These are phyloP conservation scores for Pteropus rufus DNA, from an alignment of 2,797 vertebrate species.

Conservation along the genomic window DNA sequence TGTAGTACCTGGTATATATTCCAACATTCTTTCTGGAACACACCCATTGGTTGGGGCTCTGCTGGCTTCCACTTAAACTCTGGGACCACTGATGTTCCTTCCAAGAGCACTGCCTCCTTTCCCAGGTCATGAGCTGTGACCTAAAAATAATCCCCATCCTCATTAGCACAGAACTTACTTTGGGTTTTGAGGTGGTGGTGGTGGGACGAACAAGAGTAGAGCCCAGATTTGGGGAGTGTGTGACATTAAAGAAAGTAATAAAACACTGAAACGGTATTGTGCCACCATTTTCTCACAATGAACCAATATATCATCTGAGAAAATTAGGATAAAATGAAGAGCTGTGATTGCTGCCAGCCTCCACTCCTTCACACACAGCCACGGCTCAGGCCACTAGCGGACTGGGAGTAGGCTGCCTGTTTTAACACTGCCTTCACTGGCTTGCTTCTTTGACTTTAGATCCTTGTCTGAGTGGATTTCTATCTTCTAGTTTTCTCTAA, in stretches of 20 bases:
- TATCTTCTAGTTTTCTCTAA: background rate
- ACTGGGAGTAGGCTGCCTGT: background rate
- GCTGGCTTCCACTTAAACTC: conserved; percentile 26
- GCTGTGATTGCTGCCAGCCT: background rate
- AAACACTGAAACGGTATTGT: background rate
- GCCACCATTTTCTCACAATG: background rate
- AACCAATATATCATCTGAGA: background rate
- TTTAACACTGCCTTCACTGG: background rate
- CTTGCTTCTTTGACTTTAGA: background rate
- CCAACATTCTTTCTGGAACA: conserved; percentile 16
- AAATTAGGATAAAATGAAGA: background rate
- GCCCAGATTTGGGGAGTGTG: background rate
- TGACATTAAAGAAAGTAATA: background rate
- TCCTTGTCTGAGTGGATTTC: background rate
- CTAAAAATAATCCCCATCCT: conserved; percentile 56
- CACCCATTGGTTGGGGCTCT: conserved; percentile 10
- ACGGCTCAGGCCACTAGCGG: background rate
- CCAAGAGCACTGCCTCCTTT: conserved; percentile 4
- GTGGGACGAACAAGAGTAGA: background rate
- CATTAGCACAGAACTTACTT: conserved; percentile 47
- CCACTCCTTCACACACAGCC: background rate
- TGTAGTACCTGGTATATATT: background rate
- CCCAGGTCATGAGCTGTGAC: conserved; percentile 8
- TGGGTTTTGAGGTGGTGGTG: background rate
- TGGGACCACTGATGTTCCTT: background rate